Evolutionary conservation across 1,140 invertebrate species (phyloP), one percentile per base, ranked within the genome.

Genomic region (Camponotus vicinus): DNA sequence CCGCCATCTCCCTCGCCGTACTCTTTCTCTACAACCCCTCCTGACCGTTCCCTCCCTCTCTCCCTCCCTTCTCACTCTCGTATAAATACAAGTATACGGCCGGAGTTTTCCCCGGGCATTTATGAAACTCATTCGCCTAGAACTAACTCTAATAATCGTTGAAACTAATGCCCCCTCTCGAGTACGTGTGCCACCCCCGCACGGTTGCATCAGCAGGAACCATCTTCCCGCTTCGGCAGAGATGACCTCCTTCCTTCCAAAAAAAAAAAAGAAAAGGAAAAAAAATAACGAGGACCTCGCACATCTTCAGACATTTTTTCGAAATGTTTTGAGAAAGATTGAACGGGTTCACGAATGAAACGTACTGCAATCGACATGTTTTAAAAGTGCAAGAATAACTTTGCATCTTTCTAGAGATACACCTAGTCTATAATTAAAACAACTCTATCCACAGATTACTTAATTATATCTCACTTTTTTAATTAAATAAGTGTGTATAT

Each of bases 81-180:
- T 88, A 91, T 94, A 94, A 93, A 94, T 93, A 94, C 91, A 82
- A 91, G 87, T 92, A 91, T 92, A 90, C 85, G 85, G 76, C 49
- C 69, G 34, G 92, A 93, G 92, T 92, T 91, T 90, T 87, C 93
- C 87, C 77, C 89, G 89, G 85, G 93, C 93, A 93, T 94, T 95
- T 94, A 93, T 93, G 92, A 92, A 94, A 95, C 94, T 94, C 94
- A 91, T 92, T 94, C 94, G 91, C 89, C 91, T 91, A 94, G 94
- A 95, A 94, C 94, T 93, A 95, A 95, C 92, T 94, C 93, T 93
- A 95, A 95, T 95, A 95, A 95, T 94, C 94, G 94, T 95, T 94
- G 89, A 93, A 94, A 95, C 94, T 94, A 95, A 95, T 95, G 93
- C 92, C 78, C 85, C 86, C 77, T 88, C 88, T 92, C 82, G 84